Conservation (phyloP, 1,140 invertebrate genomes). For the Drosophila pachea region DNA sequence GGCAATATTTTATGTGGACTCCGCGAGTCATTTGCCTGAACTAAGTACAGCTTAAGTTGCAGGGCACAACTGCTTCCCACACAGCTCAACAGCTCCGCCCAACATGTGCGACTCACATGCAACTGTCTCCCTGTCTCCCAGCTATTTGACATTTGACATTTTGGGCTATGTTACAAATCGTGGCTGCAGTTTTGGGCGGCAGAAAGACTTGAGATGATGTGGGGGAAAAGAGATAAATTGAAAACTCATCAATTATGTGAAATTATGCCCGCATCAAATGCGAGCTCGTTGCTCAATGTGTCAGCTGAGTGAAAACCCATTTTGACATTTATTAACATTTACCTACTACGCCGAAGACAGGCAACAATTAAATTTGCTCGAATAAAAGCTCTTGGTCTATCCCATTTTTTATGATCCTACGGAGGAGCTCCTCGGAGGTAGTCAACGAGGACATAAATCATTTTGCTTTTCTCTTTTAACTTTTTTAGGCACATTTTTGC, state of each 20-base stretch:
- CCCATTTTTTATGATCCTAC: constrained; percentile 20
- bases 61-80: constrained; percentile 44
- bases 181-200: constrained; percentile 7
- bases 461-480: constrained; percentile 34
- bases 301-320: constrained; percentile 62
- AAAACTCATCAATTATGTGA: constrained; percentile 75
- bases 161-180: constrained; percentile 32
- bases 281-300: constrained; percentile 60
- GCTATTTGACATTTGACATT: constrained; percentile 69
- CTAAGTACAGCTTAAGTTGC: constrained; percentile 40
- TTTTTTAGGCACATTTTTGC: constrained; percentile 41
- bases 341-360: not conserved
- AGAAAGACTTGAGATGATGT: not conserved
- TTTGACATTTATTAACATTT: constrained; percentile 77
- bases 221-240: constrained; percentile 58
- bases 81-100: constrained; percentile 55
- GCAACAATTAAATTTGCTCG: constrained; percentile 62
- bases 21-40: constrained; percentile 23
- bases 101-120: constrained; percentile 69
- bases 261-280: constrained; percentile 64
- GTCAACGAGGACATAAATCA: constrained; percentile 63
- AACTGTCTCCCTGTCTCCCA: constrained; percentile 28
- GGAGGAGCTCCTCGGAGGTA: constrained; percentile 47
- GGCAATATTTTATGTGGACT: constrained; percentile 56
- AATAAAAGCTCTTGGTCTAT: not conserved